Conservation (phyloP, 2,797 vertebrate genomes). For the Cygnus olor region DNA sequence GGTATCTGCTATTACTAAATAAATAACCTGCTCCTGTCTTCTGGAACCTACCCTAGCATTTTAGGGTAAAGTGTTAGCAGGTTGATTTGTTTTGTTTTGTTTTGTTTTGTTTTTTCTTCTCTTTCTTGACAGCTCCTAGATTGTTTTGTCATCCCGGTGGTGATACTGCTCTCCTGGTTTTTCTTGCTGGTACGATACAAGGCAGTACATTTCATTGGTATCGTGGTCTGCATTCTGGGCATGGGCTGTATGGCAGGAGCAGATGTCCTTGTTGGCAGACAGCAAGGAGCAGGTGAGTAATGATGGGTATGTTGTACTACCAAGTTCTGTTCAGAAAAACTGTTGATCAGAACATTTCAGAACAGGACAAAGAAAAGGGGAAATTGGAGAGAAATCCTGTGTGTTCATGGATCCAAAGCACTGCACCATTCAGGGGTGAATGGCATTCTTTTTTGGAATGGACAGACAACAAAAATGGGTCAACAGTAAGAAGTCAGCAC, state of each 20-base stretch:
- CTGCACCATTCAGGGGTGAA: neutral
- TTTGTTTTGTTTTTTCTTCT: neutral
- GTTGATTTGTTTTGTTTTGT: neutral
- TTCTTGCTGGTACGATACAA: slow-evolving; percentile 96
- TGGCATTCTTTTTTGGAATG: neutral
- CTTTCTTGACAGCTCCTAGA: slow-evolving; percentile 86
- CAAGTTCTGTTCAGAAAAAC: neutral
- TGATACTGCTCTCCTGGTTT: slow-evolving; percentile 95
- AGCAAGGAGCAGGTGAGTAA: slow-evolving; percentile 89
- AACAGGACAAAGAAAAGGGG: too few relatives aligned
- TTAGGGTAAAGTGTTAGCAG: neutral
- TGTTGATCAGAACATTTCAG: neutral
- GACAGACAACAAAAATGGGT: neutral
- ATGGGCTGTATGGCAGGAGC: slow-evolving; percentile 95
- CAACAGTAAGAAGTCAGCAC: neutral
- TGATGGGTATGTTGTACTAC: neutral
- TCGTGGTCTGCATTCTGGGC: slow-evolving; percentile 91
- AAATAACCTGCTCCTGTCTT: neutral
- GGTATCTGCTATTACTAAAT: neutral
- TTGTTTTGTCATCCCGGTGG: slow-evolving; percentile 94
- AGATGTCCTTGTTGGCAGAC: slow-evolving; percentile 89
- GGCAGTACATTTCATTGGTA: slow-evolving; percentile 89
- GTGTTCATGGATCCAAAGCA: neutral
- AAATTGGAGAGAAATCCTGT: neutral
- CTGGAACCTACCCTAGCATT: neutral